Conservation (phyloP, 1,140 invertebrate genomes). For the Drosophila seguyi region DNA sequence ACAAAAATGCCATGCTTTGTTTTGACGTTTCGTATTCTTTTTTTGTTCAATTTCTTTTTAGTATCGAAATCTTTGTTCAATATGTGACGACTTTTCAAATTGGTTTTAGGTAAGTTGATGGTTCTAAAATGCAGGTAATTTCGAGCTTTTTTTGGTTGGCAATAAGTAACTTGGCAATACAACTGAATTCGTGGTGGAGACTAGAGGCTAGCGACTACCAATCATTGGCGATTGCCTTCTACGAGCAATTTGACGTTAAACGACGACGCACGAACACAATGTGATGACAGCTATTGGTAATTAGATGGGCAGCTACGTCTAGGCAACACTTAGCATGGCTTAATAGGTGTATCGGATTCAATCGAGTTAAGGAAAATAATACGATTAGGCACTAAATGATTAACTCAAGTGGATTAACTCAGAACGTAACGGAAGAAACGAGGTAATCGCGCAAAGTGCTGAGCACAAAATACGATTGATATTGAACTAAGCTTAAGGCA, state of each 20-base stretch:
- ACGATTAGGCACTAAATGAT: conserved; percentile 34
- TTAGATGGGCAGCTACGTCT: conserved; percentile 38
- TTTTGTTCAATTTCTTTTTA: conserved; percentile 19
- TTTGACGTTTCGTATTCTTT: conserved; percentile 43
- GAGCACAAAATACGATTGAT: conserved; percentile 61
- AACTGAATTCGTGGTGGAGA: conserved; percentile 35
- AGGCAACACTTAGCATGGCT: conserved; percentile 42
- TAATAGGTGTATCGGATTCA: conserved; percentile 17
- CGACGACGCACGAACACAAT: conserved; percentile 39
- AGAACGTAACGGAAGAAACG: conserved; percentile 23
- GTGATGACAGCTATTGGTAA: conserved; percentile 32
- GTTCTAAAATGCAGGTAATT: conserved; percentile 50
- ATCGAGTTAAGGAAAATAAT: conserved; percentile 28
- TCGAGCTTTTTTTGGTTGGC: conserved; percentile 10
- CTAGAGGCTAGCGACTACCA: conserved; percentile 33
- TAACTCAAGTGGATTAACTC: conserved; percentile 35
- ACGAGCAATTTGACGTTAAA: conserved; percentile 32
- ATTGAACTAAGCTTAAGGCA: conserved; percentile 48
- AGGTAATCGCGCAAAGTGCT: conserved; percentile 57
- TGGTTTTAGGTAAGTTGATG: conserved; percentile 46
- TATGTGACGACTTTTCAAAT: conserved; percentile 45
- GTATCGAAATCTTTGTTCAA: conserved; percentile 28
- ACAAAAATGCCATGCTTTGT: conserved; percentile 85
- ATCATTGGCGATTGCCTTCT: conserved; percentile 28
- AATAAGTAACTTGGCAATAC: conserved; percentile 17